Conservation (phyloP, 2,888 invertebrate species). For the Eristalis pertinax region DNA sequence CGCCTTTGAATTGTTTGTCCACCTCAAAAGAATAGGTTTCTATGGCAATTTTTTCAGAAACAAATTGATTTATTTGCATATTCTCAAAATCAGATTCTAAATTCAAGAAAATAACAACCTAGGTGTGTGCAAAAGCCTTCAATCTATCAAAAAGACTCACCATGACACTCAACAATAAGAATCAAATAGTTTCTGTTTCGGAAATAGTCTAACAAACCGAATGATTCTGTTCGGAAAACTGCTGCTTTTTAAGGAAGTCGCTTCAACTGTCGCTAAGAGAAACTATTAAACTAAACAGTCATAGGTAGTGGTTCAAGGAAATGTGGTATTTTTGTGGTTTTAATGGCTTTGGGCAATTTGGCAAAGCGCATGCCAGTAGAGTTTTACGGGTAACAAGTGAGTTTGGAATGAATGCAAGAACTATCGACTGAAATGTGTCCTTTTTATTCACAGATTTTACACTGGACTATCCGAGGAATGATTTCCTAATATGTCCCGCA, state of each 20-base stretch:
- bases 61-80: background rate
- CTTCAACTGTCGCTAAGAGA: slow-evolving; percentile 4
- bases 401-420: background rate
- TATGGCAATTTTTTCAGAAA: slow-evolving; percentile 28
- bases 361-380: slow-evolving; percentile 70
- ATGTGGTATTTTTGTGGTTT: slow-evolving; percentile 77
- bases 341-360: slow-evolving; percentile 80
- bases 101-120: background rate
- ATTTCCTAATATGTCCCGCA: slow-evolving; percentile 62
- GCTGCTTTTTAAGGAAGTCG: background rate
- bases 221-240: background rate
- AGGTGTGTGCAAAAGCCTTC: background rate
- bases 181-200: background rate
- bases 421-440: background rate
- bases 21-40: slow-evolving; percentile 16
- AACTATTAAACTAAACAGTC: slow-evolving; percentile 26
- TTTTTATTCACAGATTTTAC: slow-evolving; percentile 16
- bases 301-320: background rate
- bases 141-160: slow-evolving; percentile 3
- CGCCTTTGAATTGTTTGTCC: slow-evolving; percentile 16
- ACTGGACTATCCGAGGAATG: background rate
- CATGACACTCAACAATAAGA: background rate
- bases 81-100: background rate
- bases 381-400: slow-evolving; percentile 50
- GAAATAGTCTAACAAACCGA: background rate